phyloP scores from a whole-genome alignment of 1,140 invertebrate species.

The Vanessa atalanta region DNA sequence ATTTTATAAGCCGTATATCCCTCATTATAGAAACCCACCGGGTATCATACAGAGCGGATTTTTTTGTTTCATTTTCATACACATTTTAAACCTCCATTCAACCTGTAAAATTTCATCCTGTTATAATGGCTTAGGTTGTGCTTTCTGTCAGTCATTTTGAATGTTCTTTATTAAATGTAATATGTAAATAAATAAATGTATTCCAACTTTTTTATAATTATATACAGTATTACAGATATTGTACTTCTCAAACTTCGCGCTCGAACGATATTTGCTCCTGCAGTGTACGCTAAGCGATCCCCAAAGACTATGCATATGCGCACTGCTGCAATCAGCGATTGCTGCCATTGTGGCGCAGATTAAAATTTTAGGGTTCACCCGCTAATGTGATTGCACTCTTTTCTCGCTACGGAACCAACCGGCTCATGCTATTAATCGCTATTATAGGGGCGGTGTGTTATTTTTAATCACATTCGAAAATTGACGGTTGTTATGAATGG shows the following conservation, averaged over 20 bases:
- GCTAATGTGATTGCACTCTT: constrained; percentile 79
- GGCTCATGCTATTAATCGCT: constrained; percentile 61
- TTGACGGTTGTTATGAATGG: constrained; percentile 37
- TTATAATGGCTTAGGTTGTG: no score
- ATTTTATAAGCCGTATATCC: no score
- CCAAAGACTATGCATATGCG: constrained; percentile 79
- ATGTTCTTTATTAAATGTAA: no score
- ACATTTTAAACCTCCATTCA: no score
- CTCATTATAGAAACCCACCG: no score
- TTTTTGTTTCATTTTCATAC: no score
- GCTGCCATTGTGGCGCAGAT: constrained; percentile 76
- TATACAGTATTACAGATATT: neutral
- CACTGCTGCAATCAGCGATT: constrained; percentile 76
- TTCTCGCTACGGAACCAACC: constrained; percentile 62
- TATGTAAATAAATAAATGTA: no score
- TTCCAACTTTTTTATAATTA: no score
- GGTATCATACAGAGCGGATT: no score
- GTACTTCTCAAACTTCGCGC: neutral
- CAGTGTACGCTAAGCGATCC: constrained; percentile 73
- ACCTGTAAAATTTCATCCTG: no score
- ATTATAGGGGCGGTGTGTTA: constrained; percentile 69
- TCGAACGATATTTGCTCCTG: constrained; percentile 21
- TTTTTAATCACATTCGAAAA: constrained; percentile 68
- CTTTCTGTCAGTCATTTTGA: no score
- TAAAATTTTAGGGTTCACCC: constrained; percentile 80